Evolutionary conservation across 1,140 invertebrate species (phyloP), one percentile per base, ranked within the genome.

Genomic region (Harpegnathos saltator): DNA sequence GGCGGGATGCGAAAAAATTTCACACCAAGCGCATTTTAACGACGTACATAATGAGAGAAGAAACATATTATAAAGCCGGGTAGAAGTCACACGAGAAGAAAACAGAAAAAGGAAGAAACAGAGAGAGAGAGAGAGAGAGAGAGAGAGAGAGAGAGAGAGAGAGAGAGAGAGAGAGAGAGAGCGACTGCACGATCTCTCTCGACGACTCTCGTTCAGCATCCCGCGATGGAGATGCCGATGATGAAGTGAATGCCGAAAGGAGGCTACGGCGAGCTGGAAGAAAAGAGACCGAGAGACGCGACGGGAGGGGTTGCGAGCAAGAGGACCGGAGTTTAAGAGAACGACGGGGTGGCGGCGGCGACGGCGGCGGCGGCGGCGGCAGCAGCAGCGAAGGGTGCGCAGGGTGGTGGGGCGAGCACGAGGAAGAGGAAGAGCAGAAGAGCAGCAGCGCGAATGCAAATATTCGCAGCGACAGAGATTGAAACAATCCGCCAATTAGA

Each of bases 401-500:
- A n/a, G n/a, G n/a, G n/a, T n/a, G n/a, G n/a, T n/a, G 62, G n/a
- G 84, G 65, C 33, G 4, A 52, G 48, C 61, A 22, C 72, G 74
- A 54, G 58, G 69, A 72, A 59, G 58, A 73, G 65, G 63, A 66
- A 56, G 29, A 62, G 56, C 80, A 61, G 83, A 50, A 59, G 61
- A 71, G 68, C 38, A 74, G 82, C 84, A 72, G 87, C 84, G 90
- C 82, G 85, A 91, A 93, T 93, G 91, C 91, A 93, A 93, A 93
- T 93, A 90, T 88, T 85, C 89, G 83, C 84, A 89, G 89, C 89
- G 89, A 92, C 87, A 91, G 92, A 92, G 93, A 93, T 93, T 93
- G 93, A 94, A 94, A 94, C 93, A 93, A 94, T 94, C 92, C 92
- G 91, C 92, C 93, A 94, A 94, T 94, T 94, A 94, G 92, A 93